A percentile compares a stretch with the other conserved stretches of the same genome.
Conservation (phyloP, 1,140 invertebrate genomes). For the Meloidogyne floridensis region DNA sequence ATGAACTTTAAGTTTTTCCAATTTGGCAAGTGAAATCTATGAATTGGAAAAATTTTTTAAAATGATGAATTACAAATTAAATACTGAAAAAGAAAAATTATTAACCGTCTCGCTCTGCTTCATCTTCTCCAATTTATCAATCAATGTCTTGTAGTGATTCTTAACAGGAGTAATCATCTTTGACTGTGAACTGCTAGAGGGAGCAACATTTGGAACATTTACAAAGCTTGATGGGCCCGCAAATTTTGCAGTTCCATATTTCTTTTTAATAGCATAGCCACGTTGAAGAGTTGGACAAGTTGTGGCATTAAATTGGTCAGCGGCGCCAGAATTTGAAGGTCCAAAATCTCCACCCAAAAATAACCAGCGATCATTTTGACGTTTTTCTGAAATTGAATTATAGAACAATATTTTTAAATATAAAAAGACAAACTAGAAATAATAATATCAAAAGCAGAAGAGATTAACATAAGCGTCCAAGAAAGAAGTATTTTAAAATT, state of each 20-base stretch:
- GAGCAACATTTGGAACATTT: not conserved
- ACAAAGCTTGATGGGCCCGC: not conserved
- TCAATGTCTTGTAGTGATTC: constrained; percentile 13
- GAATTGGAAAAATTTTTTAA: not conserved
- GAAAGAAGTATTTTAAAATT: constrained; percentile 13
- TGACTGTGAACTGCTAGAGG: not conserved
- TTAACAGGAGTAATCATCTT: constrained; percentile 8
- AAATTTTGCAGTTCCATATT: not conserved
- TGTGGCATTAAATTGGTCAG: not conserved
- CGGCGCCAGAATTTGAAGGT: not conserved
- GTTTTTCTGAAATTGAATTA: constrained; percentile 5
- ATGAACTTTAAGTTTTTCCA: not conserved
- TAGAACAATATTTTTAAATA: not conserved
- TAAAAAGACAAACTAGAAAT: constrained; percentile 7
- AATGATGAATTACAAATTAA: not conserved
- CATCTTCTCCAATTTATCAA: constrained; percentile 7
- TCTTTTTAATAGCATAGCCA: constrained; percentile 1
- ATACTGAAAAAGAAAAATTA: not conserved
- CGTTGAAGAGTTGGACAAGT: not conserved
- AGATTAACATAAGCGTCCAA: constrained; percentile 1
- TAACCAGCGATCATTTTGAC: constrained; percentile 20
- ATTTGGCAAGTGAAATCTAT: not conserved
- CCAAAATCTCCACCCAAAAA: constrained; percentile 21
- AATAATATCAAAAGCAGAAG: constrained; percentile 23
- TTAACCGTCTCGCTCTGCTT: constrained; percentile 11